phyloP scores from a whole-genome alignment of 2,888 invertebrate species.

The Tromatobia lineatoria region DNA sequence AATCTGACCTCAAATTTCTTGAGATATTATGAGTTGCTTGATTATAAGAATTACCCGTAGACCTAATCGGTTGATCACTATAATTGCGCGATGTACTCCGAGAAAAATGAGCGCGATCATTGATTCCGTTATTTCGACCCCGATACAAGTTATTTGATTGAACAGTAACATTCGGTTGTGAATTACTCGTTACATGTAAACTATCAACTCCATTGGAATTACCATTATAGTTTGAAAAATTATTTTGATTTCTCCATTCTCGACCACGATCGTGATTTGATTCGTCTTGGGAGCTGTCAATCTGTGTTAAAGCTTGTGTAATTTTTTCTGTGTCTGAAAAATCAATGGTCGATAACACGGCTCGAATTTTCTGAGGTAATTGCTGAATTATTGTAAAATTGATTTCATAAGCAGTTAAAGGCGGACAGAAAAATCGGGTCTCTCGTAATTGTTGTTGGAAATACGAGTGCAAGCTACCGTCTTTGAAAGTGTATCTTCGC shows the following conservation, averaged over 20 bases:
- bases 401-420: constrained; percentile 49
- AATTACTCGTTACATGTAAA: neutral
- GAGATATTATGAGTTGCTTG: neutral
- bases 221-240: neutral
- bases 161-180: neutral
- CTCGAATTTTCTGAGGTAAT: no score
- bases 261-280: neutral
- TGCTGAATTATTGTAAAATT: constrained; percentile 64
- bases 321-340: constrained; percentile 26
- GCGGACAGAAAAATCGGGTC: constrained; percentile 51
- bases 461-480: constrained; percentile 49
- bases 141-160: neutral
- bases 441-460: constrained; percentile 59
- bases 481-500: constrained; percentile 34
- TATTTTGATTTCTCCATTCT: neutral
- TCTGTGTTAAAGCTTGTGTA: constrained; percentile 40
- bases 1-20: no score
- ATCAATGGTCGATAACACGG: constrained; percentile 28
- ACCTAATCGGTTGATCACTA: neutral
- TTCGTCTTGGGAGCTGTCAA: constrained; percentile 10
- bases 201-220: neutral
- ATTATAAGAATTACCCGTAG: neutral
- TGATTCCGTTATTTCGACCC: no score
- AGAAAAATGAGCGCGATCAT: neutral
- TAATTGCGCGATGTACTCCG: neutral